Percentiles rank a stretch among this genome's conserved stretches.
These are phyloP conservation scores for Pampus argenteus DNA, from an alignment of 2,797 vertebrate genomes.

Conservation along the genomic window DNA sequence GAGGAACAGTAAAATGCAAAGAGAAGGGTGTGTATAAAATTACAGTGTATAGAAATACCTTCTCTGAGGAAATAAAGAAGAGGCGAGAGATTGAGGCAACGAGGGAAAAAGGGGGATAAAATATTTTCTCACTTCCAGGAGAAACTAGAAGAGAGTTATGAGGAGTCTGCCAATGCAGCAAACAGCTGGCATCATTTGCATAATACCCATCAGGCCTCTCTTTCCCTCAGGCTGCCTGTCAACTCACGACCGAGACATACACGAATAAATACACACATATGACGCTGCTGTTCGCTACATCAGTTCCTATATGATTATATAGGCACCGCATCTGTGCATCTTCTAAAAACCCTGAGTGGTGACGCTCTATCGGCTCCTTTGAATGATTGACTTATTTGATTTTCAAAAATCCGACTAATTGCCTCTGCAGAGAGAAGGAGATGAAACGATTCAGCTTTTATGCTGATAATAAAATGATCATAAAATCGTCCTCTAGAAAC, in stretches of 20 bases:
- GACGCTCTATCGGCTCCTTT: conserved; percentile 33
- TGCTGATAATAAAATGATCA: conserved; percentile 64
- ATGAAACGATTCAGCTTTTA: conserved; percentile 61
- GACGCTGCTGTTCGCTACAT: conserved; percentile 29
- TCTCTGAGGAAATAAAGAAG: conserved; percentile 67
- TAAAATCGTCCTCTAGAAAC: conserved; percentile 67
- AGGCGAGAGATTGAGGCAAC: conserved; percentile 34
- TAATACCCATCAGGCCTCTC: conserved; percentile 84
- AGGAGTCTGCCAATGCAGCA: conserved; percentile 81
- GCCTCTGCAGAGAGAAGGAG: conserved; percentile 57
- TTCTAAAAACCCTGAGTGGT: conserved; percentile 17
- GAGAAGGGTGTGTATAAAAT: conserved; percentile 46
- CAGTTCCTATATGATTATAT: conserved; percentile 33
- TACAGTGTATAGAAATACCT: conserved; percentile 46
- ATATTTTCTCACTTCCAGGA: conserved; percentile 66
- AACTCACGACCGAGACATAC: conserved; percentile 68
- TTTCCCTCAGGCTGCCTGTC: conserved; percentile 83
- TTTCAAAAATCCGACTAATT: conserved; percentile 64
- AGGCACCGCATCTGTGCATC: background rate
- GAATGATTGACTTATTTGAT: conserved; percentile 63
- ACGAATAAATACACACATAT: conserved; percentile 31
- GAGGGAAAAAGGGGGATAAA: conserved; percentile 41
- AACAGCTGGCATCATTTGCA: conserved; percentile 89
- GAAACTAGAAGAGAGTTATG: conserved; percentile 67
- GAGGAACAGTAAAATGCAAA: conserved; percentile 24